Percentiles rank a stretch among this genome's conserved stretches.
Evolutionary conservation across 1,140 invertebrate species (phyloP).

Genomic region (Drosophila aff.): DNA sequence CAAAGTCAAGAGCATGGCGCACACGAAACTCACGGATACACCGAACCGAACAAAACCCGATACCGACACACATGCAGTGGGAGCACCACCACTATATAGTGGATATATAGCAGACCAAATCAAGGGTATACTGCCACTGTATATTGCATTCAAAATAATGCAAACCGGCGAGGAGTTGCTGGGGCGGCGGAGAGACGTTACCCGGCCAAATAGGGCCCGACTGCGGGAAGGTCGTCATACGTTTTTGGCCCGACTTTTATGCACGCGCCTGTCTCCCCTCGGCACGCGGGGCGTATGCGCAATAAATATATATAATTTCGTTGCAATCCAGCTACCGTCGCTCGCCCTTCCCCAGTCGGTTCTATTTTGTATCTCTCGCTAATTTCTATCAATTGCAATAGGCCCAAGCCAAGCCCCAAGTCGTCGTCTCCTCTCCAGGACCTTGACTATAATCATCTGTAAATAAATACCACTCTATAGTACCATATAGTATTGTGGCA

Average conservation of each 20-base stretch:
- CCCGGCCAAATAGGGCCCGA: constrained; percentile 2
- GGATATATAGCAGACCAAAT: constrained; percentile 7
- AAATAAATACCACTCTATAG: constrained; percentile 22
- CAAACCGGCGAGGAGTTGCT: constrained; percentile 28
- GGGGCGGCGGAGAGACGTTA: constrained; percentile 1
- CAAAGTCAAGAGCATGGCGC: constrained; percentile 76
- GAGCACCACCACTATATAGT: constrained; percentile 3
- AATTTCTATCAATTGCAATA: constrained; percentile 73
- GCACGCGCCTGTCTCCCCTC: constrained; percentile 52
- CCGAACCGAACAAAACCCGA: constrained; percentile 10
- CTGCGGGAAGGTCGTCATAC: constrained; percentile 35
- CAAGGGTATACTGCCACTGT: constrained; percentile 17
- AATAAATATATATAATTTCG: constrained; percentile 56
- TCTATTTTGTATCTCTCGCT: constrained; percentile 22
- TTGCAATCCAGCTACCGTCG: neutral
- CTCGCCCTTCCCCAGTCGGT: neutral
- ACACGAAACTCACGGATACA: constrained; percentile 46
- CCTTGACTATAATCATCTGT: constrained; percentile 52
- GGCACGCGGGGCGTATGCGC: constrained; percentile 68
- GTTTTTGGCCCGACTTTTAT: constrained; percentile 44
- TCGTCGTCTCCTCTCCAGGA: constrained; percentile 35
- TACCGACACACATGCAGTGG: constrained; percentile 40
- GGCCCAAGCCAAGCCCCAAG: constrained; percentile 8
- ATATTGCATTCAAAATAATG: constrained; percentile 23
- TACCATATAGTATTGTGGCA: constrained; percentile 24